Evolutionary conservation across 2,888 invertebrate species (phyloP), one percentile per base, ranked within the genome.

Genomic region (Xestia xanthographa): DNA sequence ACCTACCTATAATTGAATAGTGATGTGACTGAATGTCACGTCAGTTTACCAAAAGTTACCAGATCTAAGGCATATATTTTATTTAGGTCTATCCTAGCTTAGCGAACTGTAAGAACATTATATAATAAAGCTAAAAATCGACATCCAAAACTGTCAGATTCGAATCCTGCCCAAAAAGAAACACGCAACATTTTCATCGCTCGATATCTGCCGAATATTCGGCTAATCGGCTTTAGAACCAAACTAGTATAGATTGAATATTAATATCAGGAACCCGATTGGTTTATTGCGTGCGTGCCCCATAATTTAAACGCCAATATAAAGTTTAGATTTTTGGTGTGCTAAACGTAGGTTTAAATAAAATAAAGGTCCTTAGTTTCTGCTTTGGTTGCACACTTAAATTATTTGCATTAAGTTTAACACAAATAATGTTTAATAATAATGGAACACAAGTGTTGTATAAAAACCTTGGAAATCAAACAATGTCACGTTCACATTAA

Each of bases 141-240:
- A 56, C 60, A 1, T 48, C 29, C 6, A 48, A 53, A 53, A 3
- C 58, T 20, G 50, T 56, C 34, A n/a, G 43, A 29, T 38, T n/a
- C 38, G 67, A 56, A 75, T 48, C 29, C 34, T 26, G 56, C 34
- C 14, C 70, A 79, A 80, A 66, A 66, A 34, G 56, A 70, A 58
- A 77, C 70, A 62, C 62, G 66, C 70, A 67, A 82, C 48, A 76
- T 60, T 82, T 79, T 68, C 65, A 69, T 69, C 41, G 58, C 63
- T 60, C 63, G 45, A 84, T 83, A 77, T 82, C 60, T 34, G 63
- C 67, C 71, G 69, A 73, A 86, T 84, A 81, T 84, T 77, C 75
- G 50, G 77, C 62, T 82, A 84, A 83, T 84, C 84, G 79, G 86
- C 86, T 85, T 86, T 75, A 79, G 74, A 84, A 74, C 48, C 67